Percentiles rank a stretch among this genome's conserved stretches.
These are phyloP conservation scores for Tetramorium simillimum DNA, from an alignment of 1,140 invertebrate genomes.

Conservation along the genomic window DNA sequence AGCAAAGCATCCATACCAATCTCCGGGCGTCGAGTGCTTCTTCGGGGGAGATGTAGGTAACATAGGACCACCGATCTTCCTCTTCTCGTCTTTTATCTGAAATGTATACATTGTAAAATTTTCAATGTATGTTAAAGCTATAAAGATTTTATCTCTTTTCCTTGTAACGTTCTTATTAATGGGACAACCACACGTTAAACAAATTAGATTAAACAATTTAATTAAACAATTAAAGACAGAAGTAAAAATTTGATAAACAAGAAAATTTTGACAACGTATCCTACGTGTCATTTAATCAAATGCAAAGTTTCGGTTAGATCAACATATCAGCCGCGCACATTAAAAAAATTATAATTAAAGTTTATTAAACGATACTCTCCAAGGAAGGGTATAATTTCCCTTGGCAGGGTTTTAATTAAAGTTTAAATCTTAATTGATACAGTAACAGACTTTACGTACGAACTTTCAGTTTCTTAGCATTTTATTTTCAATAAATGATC, in stretches of 20 bases:
- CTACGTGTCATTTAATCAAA: neutral
- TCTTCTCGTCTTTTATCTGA: constrained; percentile 50
- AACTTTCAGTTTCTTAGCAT: neutral
- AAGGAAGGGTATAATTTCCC: neutral
- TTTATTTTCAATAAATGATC: constrained; percentile 7
- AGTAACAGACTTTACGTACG: too few relatives aligned
- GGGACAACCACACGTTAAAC: neutral
- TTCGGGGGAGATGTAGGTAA: constrained; percentile 74
- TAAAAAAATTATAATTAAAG: constrained; percentile 31
- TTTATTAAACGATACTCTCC: neutral
- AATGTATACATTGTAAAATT: constrained; percentile 11
- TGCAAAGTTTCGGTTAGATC: neutral
- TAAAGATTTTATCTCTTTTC: neutral
- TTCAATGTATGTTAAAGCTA: neutral
- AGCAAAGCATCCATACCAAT: constrained; percentile 79
- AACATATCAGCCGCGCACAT: neutral
- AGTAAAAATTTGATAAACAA: neutral
- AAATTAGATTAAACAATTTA: neutral
- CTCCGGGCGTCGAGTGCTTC: constrained; percentile 78
- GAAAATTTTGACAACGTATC: neutral
- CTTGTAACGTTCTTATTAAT: neutral
- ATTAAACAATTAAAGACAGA: neutral
- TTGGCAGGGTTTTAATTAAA: constrained; percentile 14
- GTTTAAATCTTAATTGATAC: constrained; percentile 20
- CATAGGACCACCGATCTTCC: constrained; percentile 58